Evolutionary conservation across 1,140 invertebrate species (phyloP).

Genomic region (Chionoecetes opilio): DNA sequence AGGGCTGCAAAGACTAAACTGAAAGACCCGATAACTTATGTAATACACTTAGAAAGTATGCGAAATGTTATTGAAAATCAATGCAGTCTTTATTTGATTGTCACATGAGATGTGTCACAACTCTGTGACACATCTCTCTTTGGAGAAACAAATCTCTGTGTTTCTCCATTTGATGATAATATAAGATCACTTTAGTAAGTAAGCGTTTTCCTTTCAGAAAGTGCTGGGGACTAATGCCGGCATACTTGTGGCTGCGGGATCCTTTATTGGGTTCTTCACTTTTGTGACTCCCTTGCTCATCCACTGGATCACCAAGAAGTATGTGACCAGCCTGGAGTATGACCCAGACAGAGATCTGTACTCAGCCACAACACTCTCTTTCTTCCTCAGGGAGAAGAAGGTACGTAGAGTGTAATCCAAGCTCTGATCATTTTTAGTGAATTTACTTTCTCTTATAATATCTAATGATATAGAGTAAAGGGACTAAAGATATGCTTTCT

Average conservation of each 20-base stretch:
- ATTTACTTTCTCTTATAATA: too few relatives aligned
- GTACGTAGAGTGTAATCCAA: slow-evolving; percentile 83
- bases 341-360: slow-evolving; percentile 87
- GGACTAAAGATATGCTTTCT: too few relatives aligned
- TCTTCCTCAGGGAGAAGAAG: slow-evolving; percentile 88
- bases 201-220: slow-evolving; percentile 60
- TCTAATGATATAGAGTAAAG: too few relatives aligned
- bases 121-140: too few relatives aligned
- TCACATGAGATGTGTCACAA: too few relatives aligned
- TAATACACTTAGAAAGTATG: too few relatives aligned
- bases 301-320: slow-evolving; percentile 93
- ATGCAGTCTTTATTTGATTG: too few relatives aligned
- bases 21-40: too few relatives aligned
- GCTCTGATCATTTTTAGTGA: neutral
- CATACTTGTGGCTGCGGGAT: slow-evolving; percentile 86
- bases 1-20: too few relatives aligned
- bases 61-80: too few relatives aligned
- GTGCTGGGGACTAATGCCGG: slow-evolving; percentile 84
- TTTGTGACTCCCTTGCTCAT: slow-evolving; percentile 92
- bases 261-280: slow-evolving; percentile 90
- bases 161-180: too few relatives aligned
- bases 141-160: too few relatives aligned
- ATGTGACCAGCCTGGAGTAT: slow-evolving; percentile 91
- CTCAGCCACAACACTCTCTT: slow-evolving; percentile 88
- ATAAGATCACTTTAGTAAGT: neutral